These are phyloP conservation scores for Panzeria rudis DNA, from an alignment of 2,888 invertebrate species.

Conservation along the genomic window DNA sequence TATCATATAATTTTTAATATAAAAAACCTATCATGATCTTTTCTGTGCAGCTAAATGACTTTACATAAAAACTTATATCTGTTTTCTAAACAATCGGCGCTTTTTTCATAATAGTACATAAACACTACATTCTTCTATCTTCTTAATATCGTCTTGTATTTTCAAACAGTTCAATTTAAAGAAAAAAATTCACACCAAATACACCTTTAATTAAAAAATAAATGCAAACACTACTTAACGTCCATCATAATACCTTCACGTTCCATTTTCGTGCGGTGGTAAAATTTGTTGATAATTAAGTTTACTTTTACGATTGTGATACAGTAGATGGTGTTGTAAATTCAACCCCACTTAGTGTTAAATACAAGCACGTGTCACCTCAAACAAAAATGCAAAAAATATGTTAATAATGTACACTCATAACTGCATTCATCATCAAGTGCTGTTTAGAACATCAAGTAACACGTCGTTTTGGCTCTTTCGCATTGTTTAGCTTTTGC, in stretches of 20 bases:
- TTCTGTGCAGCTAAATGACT: too few relatives aligned
- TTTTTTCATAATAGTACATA: too few relatives aligned
- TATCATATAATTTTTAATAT: too few relatives aligned
- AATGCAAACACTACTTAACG: constrained; percentile 21
- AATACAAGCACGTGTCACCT: constrained; percentile 62
- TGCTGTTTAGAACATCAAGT: constrained; percentile 50
- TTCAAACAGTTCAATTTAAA: not conserved
- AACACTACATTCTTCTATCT: not conserved
- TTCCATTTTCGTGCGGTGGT: constrained; percentile 6
- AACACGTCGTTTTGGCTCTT: constrained; percentile 42
- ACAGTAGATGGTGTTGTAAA: not conserved
- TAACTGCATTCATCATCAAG: constrained; percentile 29
- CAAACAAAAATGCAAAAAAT: constrained; percentile 58
- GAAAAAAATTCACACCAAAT: not conserved
- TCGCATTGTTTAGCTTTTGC: constrained; percentile 40
- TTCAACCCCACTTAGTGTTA: constrained; percentile 51
- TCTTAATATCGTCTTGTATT: not conserved
- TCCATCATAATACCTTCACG: constrained; percentile 13
- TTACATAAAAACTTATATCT: too few relatives aligned
- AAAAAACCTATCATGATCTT: too few relatives aligned
- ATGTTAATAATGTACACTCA: constrained; percentile 41
- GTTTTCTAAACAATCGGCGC: too few relatives aligned
- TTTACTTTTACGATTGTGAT: not conserved
- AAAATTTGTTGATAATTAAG: constrained; percentile 35
- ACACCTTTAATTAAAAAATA: constrained; percentile 21